phyloP scores from a whole-genome alignment of 2,113 vertebrate species.

The Eolophus roseicapilla region DNA sequence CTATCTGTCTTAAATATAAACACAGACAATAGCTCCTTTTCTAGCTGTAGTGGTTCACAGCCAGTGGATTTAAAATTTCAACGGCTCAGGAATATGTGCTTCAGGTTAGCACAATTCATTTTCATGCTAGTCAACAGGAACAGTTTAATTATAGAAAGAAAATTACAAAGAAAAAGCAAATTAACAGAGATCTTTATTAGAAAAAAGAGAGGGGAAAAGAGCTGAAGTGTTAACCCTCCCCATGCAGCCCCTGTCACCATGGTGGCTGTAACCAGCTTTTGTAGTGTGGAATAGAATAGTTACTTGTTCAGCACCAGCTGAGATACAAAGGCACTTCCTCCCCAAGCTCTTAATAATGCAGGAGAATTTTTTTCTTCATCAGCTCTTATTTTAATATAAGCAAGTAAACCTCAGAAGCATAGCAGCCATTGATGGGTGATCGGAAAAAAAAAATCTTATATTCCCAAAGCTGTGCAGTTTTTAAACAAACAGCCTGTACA shows the following conservation, averaged over 20 bases:
- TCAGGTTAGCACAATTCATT: neutral
- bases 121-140: neutral
- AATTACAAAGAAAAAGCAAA: neutral
- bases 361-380: neutral
- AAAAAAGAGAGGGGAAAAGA: neutral
- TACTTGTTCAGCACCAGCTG: neutral
- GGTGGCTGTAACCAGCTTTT: neutral
- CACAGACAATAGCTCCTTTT: neutral
- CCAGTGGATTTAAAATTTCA: neutral
- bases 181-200: neutral
- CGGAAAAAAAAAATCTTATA: neutral
- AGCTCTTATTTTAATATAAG: neutral
- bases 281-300: neutral
- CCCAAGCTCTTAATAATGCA: neutral
- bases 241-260: neutral
- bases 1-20: neutral
- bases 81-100: neutral
- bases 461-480: fast-evolving
- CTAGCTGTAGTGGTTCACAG: neutral
- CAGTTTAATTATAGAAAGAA: neutral
- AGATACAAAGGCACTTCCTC: neutral
- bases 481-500: fast-evolving
- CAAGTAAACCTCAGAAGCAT: neutral
- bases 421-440: fast-evolving
- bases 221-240: neutral